Evolutionary conservation across 1,140 invertebrate genomes (phyloP).

Genomic region (Lysiphlebus fabarum): DNA sequence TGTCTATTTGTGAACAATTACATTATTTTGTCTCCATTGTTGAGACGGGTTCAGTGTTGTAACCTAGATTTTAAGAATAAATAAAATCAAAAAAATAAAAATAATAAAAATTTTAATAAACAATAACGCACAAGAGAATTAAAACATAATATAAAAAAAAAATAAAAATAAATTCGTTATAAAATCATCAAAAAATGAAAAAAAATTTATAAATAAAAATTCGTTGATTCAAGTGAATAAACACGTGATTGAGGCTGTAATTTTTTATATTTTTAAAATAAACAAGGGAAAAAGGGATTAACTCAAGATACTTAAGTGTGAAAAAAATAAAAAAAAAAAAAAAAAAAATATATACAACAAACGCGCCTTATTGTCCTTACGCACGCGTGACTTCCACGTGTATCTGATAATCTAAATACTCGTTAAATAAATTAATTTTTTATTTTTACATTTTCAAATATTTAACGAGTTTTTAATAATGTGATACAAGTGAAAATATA

Average conservation of each 20-base stretch:
- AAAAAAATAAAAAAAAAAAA: too few relatives aligned
- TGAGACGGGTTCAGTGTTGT: conserved; percentile 53
- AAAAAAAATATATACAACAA: too few relatives aligned
- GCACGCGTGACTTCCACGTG: conserved; percentile 29
- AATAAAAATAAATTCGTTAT: neutral
- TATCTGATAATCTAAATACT: conserved; percentile 17
- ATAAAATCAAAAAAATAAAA: conserved; percentile 20
- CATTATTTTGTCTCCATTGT: conserved; percentile 49
- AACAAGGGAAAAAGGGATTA: conserved; percentile 12
- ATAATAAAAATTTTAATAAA: conserved; percentile 5
- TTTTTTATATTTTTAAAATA: conserved; percentile 23
- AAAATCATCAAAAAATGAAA: neutral
- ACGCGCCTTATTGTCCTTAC: conserved; percentile 19
- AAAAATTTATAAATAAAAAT: conserved; percentile 6
- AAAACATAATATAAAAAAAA: conserved; percentile 24
- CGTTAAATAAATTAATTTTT: conserved; percentile 5
- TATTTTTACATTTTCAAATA: neutral
- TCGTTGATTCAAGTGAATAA: too few relatives aligned
- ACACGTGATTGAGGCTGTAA: conserved; percentile 8
- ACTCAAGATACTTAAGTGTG: too few relatives aligned
- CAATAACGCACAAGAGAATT: conserved; percentile 10
- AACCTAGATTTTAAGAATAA: conserved; percentile 50
- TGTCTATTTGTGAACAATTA: conserved; percentile 38
- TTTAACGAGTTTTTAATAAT: neutral
- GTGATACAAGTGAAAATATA: conserved; percentile 6